phyloP scores from a whole-genome alignment of 2,113 vertebrate genomes.

The Seriola quinqueradiata region DNA sequence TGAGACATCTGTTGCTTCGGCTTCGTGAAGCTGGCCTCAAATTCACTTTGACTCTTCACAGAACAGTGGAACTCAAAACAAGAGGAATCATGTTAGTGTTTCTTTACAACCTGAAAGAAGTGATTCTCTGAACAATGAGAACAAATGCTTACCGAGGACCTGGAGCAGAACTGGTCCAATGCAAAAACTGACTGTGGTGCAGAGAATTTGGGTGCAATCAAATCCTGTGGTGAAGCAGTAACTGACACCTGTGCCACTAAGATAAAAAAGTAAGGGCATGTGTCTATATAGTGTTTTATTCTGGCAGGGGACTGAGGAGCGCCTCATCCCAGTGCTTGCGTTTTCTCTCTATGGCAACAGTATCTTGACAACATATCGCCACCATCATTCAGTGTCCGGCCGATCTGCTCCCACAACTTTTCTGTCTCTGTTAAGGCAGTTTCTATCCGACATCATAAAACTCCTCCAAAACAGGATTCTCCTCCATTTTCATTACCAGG shows the following conservation, averaged over 20 bases:
- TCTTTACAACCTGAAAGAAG: background rate
- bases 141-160: background rate
- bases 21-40: background rate
- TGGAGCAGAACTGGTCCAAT: background rate
- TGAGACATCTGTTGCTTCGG: too few relatives aligned
- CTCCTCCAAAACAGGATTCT: too few relatives aligned
- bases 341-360: too few relatives aligned
- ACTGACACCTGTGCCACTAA: background rate
- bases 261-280: background rate
- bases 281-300: too few relatives aligned
- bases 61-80: background rate
- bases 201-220: background rate
- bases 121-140: background rate
- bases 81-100: background rate
- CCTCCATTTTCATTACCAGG: too few relatives aligned
- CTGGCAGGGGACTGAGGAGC: too few relatives aligned
- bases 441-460: too few relatives aligned
- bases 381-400: too few relatives aligned
- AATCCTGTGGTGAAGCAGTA: background rate
- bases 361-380: too few relatives aligned
- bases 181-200: background rate
- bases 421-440: too few relatives aligned
- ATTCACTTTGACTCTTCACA: background rate
- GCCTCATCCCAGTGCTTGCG: too few relatives aligned
- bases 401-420: too few relatives aligned